Conservation (phyloP, 1,140 invertebrate genomes). For the Watersipora subatra region DNA sequence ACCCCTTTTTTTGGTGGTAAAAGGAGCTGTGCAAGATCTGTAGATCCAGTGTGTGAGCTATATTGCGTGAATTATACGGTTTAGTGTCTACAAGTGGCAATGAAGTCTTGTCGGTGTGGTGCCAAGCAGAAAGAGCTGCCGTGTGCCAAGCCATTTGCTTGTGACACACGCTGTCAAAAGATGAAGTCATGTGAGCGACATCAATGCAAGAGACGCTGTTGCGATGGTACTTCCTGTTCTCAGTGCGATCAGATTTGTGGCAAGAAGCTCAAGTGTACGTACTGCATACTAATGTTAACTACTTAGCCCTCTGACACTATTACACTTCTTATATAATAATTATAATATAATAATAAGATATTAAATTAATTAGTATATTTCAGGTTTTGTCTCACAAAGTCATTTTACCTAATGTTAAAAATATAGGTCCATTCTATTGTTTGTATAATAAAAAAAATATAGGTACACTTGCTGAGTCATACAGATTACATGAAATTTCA, state of each 20-base stretch:
- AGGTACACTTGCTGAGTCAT: not conserved
- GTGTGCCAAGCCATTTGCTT: constrained; percentile 73
- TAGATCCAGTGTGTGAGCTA: no score
- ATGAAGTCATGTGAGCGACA: constrained; percentile 70
- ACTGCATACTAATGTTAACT: constrained; percentile 72
- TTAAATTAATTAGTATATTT: not conserved
- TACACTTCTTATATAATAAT: constrained; percentile 7
- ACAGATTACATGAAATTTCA: no score
- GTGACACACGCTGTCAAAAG: constrained; percentile 75
- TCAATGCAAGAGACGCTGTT: constrained; percentile 70
- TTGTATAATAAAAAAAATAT: not conserved
- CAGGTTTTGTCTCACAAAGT: not conserved
- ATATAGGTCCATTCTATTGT: not conserved
- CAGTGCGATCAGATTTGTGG: constrained; percentile 76
- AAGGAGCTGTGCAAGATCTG: no score
- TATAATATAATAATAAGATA: not conserved
- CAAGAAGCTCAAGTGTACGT: constrained; percentile 64
- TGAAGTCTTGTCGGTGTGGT: constrained; percentile 68
- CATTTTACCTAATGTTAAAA: not conserved
- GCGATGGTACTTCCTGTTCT: constrained; percentile 56
- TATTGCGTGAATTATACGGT: no score
- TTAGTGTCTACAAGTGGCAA: constrained; percentile 60
- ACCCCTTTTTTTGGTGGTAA: no score
- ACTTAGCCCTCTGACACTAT: constrained; percentile 29
- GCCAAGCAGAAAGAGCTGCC: constrained; percentile 64